Evolutionary conservation across 2,797 vertebrate species (phyloP), one percentile per base, ranked within the genome.

Genomic region (Oreochromis mossambicus): DNA sequence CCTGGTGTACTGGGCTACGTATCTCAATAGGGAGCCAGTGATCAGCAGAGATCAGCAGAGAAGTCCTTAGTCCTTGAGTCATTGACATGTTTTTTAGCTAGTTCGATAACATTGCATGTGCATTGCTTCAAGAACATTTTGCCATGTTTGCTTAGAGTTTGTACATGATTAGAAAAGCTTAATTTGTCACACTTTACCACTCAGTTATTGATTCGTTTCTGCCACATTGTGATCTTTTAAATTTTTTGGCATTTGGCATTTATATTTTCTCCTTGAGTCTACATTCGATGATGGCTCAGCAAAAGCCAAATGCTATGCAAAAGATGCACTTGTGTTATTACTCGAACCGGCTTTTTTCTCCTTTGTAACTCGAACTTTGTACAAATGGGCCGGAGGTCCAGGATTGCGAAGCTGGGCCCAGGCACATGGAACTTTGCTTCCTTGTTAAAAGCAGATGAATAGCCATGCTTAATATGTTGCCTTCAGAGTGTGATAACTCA

Each of bases 1-100:
- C 94, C 95, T 99, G 86, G 98, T 99, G 52, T 99, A 99, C 95
- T 99, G 98, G 98, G 98, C 98, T 68, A 99, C 98, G 0, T 99
- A 99, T 96, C 97, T 99, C 94, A 99, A 99, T 94, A 96, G 98
- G 95, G 98, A 98, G 89, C 98, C 97, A 0, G 97, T 98, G 63
- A 97, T 75, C 43, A 75, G 43, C 46, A 75, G 41, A 50, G 68
- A 75, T 75, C 43, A 48, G 68, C 68, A 73, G 90, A 92, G 93
- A 94, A 94, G 94, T 95, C 94, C 94, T 95, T 93, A 83, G 73
- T 95, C 93, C 93, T 95, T 94, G 85, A 87, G 77, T 87, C 96
- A 96, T 91, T 88, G 56, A 21, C 85, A 50, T 91, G 95, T 95
- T 92, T 96, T 78, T 77, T 80, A 89, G 93, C 88, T 92, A 84